phyloP scores from a whole-genome alignment of 2,113 vertebrate genomes.

The Platysteira castanea region DNA sequence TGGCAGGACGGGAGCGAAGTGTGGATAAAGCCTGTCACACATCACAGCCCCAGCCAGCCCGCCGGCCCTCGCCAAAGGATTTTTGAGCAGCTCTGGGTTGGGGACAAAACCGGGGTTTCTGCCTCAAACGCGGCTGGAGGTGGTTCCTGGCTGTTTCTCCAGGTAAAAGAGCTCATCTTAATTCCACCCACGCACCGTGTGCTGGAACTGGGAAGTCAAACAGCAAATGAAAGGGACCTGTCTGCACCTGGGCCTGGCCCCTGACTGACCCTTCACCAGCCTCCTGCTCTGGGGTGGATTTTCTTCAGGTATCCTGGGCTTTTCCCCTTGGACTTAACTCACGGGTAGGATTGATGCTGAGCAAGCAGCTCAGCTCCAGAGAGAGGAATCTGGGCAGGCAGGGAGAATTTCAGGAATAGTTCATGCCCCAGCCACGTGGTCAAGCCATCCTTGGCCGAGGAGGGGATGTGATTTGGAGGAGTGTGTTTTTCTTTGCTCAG shows the following conservation, averaged over 20 bases:
- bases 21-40: background rate
- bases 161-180: background rate
- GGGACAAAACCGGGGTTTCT: background rate
- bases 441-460: accelerated
- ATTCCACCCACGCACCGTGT: background rate
- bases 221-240: background rate
- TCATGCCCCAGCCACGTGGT: background rate
- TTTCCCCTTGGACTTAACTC: background rate
- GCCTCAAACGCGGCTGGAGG: background rate
- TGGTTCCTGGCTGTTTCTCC: background rate
- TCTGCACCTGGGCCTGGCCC: background rate
- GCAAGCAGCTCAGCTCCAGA: background rate
- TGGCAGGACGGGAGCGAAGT: background rate
- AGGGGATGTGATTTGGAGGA: background rate
- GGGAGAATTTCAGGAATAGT: background rate
- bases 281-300: background rate
- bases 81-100: background rate
- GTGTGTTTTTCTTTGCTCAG: background rate
- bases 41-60: background rate
- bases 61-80: background rate
- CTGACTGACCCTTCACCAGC: background rate
- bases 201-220: background rate
- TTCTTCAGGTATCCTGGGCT: background rate
- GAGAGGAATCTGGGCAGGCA: background rate
- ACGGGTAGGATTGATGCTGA: background rate